phyloP scores from a whole-genome alignment of 2,888 invertebrate genomes.

The Vesta saturnalis region DNA sequence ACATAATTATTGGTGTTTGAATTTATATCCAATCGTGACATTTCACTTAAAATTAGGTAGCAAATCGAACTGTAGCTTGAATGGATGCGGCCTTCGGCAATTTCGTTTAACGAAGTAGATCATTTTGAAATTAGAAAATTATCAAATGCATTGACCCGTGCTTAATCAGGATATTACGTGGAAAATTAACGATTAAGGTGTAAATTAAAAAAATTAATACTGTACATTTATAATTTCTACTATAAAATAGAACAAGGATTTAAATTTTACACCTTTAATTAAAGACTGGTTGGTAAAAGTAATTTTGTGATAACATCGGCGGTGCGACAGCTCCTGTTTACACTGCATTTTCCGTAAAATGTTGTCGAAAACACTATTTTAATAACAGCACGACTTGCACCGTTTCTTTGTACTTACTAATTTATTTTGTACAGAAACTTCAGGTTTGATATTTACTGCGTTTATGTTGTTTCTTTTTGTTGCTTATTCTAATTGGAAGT shows the following conservation, averaged over 20 bases:
- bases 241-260: too few relatives aligned
- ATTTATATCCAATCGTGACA: not conserved
- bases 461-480: not conserved
- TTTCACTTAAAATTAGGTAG: conserved; percentile 10
- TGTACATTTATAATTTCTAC: too few relatives aligned
- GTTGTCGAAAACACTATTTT: conserved; percentile 1
- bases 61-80: not conserved
- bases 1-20: not conserved
- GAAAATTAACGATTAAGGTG: conserved; percentile 8
- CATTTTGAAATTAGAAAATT: conserved; percentile 7
- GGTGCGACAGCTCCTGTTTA: not conserved
- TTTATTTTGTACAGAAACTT: too few relatives aligned
- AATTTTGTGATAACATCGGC: not conserved
- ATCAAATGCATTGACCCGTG: conserved; percentile 12
- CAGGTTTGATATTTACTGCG: too few relatives aligned
- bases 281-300: not conserved
- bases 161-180: conserved; percentile 11
- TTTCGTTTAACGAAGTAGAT: conserved; percentile 13
- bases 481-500: too few relatives aligned
- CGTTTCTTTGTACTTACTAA: not conserved
- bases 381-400: not conserved
- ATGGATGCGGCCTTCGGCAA: not conserved
- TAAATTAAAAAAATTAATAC: conserved; percentile 10
- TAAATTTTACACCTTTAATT: conserved; percentile 1
- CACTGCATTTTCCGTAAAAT: not conserved